Evolutionary conservation across 2,113 vertebrate species (phyloP), one percentile per base, ranked within the genome.

Genomic region (Thunnus thynnus): DNA sequence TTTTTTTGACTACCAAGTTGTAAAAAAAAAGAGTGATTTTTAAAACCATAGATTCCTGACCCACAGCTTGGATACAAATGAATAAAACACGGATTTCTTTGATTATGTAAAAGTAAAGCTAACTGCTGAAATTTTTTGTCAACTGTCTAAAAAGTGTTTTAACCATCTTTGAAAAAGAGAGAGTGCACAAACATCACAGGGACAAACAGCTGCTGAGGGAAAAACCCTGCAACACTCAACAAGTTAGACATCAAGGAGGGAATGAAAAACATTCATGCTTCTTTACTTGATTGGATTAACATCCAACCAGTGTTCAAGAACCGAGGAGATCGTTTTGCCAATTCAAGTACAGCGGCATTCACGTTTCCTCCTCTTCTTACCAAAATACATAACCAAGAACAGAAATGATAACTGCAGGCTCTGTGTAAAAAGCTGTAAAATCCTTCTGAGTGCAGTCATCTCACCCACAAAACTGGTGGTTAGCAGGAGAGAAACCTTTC

Each of bases 381-480:
- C 3, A 41, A 18, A 4, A 50, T 20, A 47, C 13, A 17, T 48
- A 20, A 16, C 44, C 14, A 51, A 22, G 8, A 83, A 25, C 27
- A 70, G 41, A 52, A 66, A 67, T 58, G 57, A 0, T 14, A 48
- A 71, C 30, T 54, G 1, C 1, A 0, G 22, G 18, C 9, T 72
- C 41, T 12, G 32, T 20, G 20, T 52, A 13, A 66, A 65, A 50
- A 9, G 44, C 51, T 62, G 36, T 47, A 18, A 64, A 20, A 46
- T 32, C 27, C n/a, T 50, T 12, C n/a, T 52, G 61, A 14, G 54
- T 25, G 13, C 6, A 66, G 65, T 66, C 54, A 64, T 82, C 60
- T 76, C 56, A 72, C 13, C 18, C 44, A 65, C 62, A 81, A 36
- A 76, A 57, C 61, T 51, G 61, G 25, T 76, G 20, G 54, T 74